A percentile compares a stretch with the other conserved stretches of the same genome.
These are phyloP conservation scores for Leucoraja ocellata DNA, from an alignment of 2,797 vertebrate species.

Conservation along the genomic window DNA sequence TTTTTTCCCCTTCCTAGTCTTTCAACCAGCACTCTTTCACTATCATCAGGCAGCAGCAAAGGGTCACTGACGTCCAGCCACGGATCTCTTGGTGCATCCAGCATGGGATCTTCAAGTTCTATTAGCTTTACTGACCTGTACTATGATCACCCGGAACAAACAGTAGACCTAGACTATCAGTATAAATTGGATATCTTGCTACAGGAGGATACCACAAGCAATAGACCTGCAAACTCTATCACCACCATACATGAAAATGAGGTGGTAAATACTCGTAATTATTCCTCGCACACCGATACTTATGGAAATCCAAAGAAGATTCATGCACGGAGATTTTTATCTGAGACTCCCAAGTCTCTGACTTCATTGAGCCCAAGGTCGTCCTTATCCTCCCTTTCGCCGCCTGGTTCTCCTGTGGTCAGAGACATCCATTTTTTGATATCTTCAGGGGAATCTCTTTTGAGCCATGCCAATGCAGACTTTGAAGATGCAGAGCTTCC, in stretches of 20 bases:
- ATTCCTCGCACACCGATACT: conserved; percentile 13
- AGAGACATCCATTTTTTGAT: conserved; percentile 67
- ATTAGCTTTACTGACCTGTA: conserved; percentile 89
- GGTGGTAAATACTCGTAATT: conserved; percentile 64
- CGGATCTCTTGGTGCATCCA: conserved; percentile 82
- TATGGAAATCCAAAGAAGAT: conserved; percentile 56
- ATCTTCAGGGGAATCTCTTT: conserved; percentile 62
- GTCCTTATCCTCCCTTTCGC: conserved; percentile 87
- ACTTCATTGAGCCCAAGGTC: conserved; percentile 87
- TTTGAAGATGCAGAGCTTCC: conserved; percentile 61
- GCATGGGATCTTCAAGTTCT: conserved; percentile 81
- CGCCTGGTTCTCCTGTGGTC: conserved; percentile 85
- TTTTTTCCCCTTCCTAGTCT: conserved; percentile 58
- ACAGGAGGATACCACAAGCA: conserved; percentile 70
- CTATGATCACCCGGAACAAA: conserved; percentile 73
- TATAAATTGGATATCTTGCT: conserved; percentile 81
- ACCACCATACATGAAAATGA: conserved; percentile 92
- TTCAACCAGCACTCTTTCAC: conserved; percentile 87
- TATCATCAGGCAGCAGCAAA: conserved; percentile 90
- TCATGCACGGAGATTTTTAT: conserved; percentile 68
- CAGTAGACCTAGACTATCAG: conserved; percentile 77
- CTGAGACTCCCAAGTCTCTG: conserved; percentile 84
- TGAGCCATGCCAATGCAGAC: conserved; percentile 57
- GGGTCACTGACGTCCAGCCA: conserved; percentile 87
- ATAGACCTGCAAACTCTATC: conserved; percentile 82